Conservation (phyloP, 2,797 vertebrate species). For the Chrysocyon brachyurus region DNA sequence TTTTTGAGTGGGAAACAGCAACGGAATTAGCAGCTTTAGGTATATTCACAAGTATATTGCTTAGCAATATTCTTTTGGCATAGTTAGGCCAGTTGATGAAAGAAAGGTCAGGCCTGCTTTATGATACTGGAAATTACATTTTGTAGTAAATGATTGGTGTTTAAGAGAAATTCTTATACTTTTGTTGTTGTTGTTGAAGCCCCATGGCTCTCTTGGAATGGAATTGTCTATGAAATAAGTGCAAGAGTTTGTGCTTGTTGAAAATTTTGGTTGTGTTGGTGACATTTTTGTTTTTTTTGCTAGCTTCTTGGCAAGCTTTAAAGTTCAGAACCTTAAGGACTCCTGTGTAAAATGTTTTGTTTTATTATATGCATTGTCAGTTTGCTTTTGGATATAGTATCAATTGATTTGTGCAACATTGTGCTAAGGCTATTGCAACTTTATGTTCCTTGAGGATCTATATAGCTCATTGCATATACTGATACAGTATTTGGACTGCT, state of each 20-base stretch:
- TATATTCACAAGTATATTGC: constrained; percentile 25
- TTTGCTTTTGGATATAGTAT: constrained; percentile 49
- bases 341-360: constrained; percentile 15
- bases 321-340: constrained; percentile 49
- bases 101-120: not conserved
- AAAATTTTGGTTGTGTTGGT: constrained; percentile 63
- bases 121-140: constrained; percentile 47
- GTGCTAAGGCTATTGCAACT: not conserved
- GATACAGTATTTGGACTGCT: constrained; percentile 8
- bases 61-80: not conserved
- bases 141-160: constrained; percentile 11
- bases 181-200: not conserved
- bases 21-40: constrained; percentile 6
- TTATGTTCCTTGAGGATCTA: constrained; percentile 25
- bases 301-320: constrained; percentile 32
- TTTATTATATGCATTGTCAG: not conserved
- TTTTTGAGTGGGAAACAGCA: constrained; percentile 56
- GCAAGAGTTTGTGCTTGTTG: constrained; percentile 27
- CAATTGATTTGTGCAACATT: not conserved
- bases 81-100: not conserved
- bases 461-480: not conserved
- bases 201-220: constrained; percentile 34
- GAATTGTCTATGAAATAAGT: not conserved
- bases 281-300: constrained; percentile 56
- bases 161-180: constrained; percentile 39